Evolutionary conservation across 2,113 vertebrate species (phyloP).

Genomic region (Hypanus sabinus): DNA sequence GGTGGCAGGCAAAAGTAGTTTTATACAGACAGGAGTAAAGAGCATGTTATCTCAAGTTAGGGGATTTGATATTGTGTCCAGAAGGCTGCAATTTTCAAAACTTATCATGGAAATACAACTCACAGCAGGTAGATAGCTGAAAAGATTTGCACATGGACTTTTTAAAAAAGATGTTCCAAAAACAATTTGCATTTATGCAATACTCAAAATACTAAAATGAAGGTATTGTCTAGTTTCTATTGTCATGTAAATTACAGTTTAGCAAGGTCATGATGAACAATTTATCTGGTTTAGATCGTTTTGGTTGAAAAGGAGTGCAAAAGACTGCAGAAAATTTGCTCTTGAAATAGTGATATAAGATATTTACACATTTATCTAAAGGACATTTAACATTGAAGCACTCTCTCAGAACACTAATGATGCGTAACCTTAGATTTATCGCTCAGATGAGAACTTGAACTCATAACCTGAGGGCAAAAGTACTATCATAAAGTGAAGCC

Average conservation of each 20-base stretch:
- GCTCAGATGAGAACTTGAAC: not conserved
- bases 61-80: too few relatives aligned
- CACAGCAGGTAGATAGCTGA: not conserved
- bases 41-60: too few relatives aligned
- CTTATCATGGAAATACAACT: not conserved
- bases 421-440: not conserved
- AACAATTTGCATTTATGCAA: not conserved
- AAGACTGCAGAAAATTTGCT: not conserved
- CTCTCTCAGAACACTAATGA: not conserved
- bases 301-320: not conserved
- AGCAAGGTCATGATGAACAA: not conserved
- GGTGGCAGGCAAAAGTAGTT: too few relatives aligned
- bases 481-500: not conserved
- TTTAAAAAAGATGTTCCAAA: not conserved
- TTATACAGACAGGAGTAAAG: too few relatives aligned
- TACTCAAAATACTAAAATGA: not conserved
- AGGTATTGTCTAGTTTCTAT: not conserved
- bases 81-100: not conserved
- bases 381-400: not conserved
- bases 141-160: not conserved
- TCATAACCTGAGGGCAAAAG: not conserved
- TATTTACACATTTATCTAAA: not conserved
- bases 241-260: not conserved
- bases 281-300: not conserved
- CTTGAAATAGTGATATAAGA: not conserved